phyloP scores from a whole-genome alignment of 2,113 vertebrate species.

The Pyxicephalus adspersus region DNA sequence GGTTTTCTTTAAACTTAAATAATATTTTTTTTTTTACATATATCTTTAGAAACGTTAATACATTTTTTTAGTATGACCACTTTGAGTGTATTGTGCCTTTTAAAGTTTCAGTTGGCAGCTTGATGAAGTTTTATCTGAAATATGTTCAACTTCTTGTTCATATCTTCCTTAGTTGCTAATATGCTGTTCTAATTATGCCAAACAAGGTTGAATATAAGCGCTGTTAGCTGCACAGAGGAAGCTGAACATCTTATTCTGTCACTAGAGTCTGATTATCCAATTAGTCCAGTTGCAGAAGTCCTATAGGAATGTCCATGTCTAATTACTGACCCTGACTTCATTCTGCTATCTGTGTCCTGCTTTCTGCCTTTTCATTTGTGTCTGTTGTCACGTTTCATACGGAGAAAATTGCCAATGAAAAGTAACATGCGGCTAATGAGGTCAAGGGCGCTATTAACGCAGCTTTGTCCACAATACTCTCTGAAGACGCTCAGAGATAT shows the following conservation, averaged over 20 bases:
- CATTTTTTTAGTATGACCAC: too few species aligned
- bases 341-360: constrained; percentile 23
- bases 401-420: constrained; percentile 38
- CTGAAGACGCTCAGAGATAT: background rate
- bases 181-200: constrained; percentile 20
- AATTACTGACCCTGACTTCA: constrained; percentile 40
- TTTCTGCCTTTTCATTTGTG: constrained; percentile 25
- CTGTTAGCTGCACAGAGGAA: background rate
- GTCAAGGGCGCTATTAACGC: constrained; percentile 30
- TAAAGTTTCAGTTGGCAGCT: too few species aligned
- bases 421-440: constrained; percentile 48
- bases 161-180: background rate
- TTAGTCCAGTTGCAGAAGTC: constrained; percentile 38
- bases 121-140: background rate
- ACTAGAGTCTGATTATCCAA: constrained; percentile 43
- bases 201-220: constrained; percentile 13
- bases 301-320: constrained; percentile 39
- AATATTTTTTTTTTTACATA: too few species aligned
- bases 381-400: constrained; percentile 41
- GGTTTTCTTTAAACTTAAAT: too few species aligned
- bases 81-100: too few species aligned
- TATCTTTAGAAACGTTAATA: too few species aligned
- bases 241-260: constrained; percentile 35
- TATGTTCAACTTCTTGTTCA: background rate
- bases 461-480: constrained; percentile 18